Evolutionary conservation across 1,140 invertebrate genomes (phyloP).

Genomic region (Marisa cornuarietis): DNA sequence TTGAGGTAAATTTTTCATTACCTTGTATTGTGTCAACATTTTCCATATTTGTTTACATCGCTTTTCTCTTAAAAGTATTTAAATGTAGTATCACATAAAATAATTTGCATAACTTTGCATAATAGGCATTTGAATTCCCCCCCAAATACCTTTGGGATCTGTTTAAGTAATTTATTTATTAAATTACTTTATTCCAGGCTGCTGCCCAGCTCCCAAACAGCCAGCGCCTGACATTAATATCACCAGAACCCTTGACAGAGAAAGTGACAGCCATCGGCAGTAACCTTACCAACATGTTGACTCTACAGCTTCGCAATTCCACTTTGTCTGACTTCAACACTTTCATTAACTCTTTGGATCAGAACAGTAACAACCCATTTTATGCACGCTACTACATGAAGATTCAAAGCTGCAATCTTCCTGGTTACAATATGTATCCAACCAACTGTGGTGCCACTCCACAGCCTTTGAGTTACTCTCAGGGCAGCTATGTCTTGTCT

Average conservation of each 20-base stretch:
- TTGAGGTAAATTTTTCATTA: not conserved
- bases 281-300: conserved; percentile 37
- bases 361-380: conserved; percentile 34
- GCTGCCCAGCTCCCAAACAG: not conserved
- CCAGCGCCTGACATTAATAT: conserved; percentile 39
- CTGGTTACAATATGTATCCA: conserved; percentile 44
- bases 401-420: conserved; percentile 52
- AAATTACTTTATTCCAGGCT: conserved; percentile 3
- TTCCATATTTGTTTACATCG: too few species aligned
- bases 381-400: conserved; percentile 53
- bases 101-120: too few species aligned
- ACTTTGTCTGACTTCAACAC: conserved; percentile 28
- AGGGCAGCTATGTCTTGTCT: conserved; percentile 48
- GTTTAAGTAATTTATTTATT: too few species aligned
- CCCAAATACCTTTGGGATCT: too few species aligned
- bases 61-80: too few species aligned
- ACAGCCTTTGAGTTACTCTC: conserved; percentile 26
- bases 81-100: too few species aligned
- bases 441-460: conserved; percentile 24
- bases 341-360: conserved; percentile 29
- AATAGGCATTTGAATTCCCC: too few species aligned
- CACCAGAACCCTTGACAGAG: conserved; percentile 42
- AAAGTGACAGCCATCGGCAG: conserved; percentile 24
- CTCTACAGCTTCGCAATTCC: conserved; percentile 40
- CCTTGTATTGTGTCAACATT: too few species aligned